These are phyloP conservation scores for Drosophila lini DNA, from an alignment of 1,140 invertebrate species.

Conservation along the genomic window DNA sequence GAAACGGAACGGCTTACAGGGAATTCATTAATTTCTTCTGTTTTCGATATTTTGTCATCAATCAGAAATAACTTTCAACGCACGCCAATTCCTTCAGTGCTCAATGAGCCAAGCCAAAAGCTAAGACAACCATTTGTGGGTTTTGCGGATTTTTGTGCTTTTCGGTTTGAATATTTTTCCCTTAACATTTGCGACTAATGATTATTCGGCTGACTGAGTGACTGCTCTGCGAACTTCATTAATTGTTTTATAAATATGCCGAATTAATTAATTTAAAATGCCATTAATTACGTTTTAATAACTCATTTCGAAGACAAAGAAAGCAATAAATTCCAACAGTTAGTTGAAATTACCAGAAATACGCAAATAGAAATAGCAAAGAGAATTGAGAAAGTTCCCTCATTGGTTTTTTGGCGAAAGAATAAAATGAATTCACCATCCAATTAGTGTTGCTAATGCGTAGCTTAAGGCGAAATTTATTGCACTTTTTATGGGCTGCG, in stretches of 20 bases:
- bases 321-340: constrained; percentile 63
- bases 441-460: constrained; percentile 44
- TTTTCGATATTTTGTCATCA: constrained; percentile 76
- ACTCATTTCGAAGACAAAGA: constrained; percentile 72
- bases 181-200: constrained; percentile 46
- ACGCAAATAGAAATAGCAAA: constrained; percentile 28
- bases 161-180: constrained; percentile 27
- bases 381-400: constrained; percentile 43
- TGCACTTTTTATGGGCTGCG: constrained; percentile 30
- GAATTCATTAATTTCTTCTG: constrained; percentile 76
- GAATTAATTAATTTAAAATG: constrained; percentile 81
- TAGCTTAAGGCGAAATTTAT: constrained; percentile 31
- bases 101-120: constrained; percentile 49
- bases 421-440: constrained; percentile 35
- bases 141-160: constrained; percentile 18
- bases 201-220: constrained; percentile 42
- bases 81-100: constrained; percentile 65
- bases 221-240: constrained; percentile 72
- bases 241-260: constrained; percentile 81
- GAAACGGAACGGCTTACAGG: constrained; percentile 61
- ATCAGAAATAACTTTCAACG: constrained; percentile 83
- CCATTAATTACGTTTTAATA: constrained; percentile 79
- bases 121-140: constrained; percentile 26
- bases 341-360: constrained; percentile 45
- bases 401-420: constrained; percentile 13